Conservation (phyloP, 2,797 vertebrate genomes). For the Mustela erminea region DNA sequence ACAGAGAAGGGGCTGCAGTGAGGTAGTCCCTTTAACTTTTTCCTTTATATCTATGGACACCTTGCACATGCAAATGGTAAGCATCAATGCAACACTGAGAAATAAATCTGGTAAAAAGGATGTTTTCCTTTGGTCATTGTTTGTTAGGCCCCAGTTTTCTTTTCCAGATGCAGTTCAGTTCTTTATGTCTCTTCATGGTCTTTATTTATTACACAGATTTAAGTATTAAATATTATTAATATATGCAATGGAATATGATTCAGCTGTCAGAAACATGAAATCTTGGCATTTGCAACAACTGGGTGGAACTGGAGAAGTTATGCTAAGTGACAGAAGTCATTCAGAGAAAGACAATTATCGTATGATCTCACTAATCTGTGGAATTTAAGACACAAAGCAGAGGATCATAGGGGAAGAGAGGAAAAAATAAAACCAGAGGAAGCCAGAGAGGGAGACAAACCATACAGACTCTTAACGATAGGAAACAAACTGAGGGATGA, state of each 20-base stretch:
- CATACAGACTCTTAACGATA: too few relatives aligned
- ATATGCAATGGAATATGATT: background rate
- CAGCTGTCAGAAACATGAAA: background rate
- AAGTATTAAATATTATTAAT: background rate
- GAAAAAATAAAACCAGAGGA: too few relatives aligned
- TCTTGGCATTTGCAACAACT: too few relatives aligned
- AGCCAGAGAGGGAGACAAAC: too few relatives aligned
- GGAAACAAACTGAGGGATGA: too few relatives aligned
- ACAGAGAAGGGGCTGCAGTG: background rate
- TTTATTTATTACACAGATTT: background rate
- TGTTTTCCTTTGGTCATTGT: background rate
- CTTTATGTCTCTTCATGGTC: background rate
- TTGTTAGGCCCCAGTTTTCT: background rate
- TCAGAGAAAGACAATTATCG: too few relatives aligned
- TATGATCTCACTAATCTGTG: too few relatives aligned
- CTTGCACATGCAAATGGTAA: too few relatives aligned
- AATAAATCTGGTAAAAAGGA: background rate
- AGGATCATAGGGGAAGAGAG: too few relatives aligned
- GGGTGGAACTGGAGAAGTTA: too few relatives aligned
- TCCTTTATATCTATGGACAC: background rate
- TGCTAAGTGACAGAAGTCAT: too few relatives aligned
- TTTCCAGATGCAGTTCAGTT: background rate
- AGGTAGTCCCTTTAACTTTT: background rate
- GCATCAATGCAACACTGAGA: background rate
- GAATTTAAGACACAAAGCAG: too few relatives aligned